Percentiles rank a stretch among this genome's conserved stretches.
phyloP scores from a whole-genome alignment of 2,797 vertebrate species.

The Arctocebus calabarensis region DNA sequence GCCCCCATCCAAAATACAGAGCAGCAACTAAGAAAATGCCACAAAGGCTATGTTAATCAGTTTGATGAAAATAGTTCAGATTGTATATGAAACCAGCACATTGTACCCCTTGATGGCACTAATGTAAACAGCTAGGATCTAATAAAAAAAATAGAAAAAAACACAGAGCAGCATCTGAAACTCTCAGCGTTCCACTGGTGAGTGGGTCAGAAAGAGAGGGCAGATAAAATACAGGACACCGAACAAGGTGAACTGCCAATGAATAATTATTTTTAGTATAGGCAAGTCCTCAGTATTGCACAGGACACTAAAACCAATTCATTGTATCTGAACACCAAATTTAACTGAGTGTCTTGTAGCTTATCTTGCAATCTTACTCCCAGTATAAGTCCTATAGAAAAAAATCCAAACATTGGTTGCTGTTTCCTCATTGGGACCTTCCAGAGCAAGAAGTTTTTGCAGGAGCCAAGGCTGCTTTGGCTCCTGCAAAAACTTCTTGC shows the following conservation, averaged over 20 bases:
- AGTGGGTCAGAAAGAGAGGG: fast-evolving
- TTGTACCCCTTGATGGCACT: too few species aligned
- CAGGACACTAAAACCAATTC: fast-evolving
- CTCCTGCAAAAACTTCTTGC: too few species aligned
- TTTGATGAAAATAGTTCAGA: too few species aligned
- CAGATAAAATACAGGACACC: fast-evolving
- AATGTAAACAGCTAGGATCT: too few species aligned
- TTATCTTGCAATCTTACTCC: background rate
- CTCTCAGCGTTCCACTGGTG: fast-evolving
- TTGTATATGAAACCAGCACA: too few species aligned
- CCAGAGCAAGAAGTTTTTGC: fast-evolving
- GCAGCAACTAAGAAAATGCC: too few species aligned
- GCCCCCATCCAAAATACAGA: fast-evolving
- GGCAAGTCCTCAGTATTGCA: background rate
- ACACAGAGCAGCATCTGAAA: too few species aligned
- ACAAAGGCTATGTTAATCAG: too few species aligned
- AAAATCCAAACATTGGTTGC: fast-evolving
- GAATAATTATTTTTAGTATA: background rate
- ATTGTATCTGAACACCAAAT: background rate
- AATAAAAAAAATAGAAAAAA: too few species aligned
- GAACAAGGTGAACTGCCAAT: fast-evolving
- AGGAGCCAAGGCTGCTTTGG: fast-evolving
- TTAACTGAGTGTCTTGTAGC: background rate
- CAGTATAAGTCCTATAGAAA: background rate
- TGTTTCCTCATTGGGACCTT: background rate